A percentile compares a stretch with the other conserved stretches of the same genome.
Conservation (phyloP, 2,797 vertebrate genomes). For the Aeoliscus strigatus region DNA sequence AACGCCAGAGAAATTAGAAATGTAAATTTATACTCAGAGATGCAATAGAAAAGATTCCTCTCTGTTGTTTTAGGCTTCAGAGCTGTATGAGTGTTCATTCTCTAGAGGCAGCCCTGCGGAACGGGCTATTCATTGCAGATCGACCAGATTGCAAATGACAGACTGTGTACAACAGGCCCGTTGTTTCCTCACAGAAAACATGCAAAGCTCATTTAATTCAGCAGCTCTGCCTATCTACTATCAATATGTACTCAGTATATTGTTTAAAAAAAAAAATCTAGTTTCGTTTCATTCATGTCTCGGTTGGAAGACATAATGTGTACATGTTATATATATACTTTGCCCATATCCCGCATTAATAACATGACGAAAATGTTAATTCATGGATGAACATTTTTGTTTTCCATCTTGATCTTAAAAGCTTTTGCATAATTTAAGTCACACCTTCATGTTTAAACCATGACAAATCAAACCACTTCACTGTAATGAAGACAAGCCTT, state of each 20-base stretch:
- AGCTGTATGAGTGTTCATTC: conserved; percentile 59
- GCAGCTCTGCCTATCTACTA: conserved; percentile 28
- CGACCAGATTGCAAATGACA: conserved; percentile 70
- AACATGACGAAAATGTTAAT: conserved; percentile 7
- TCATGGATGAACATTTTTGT: neutral
- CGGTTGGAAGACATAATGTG: conserved; percentile 8
- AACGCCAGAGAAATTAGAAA: conserved; percentile 71
- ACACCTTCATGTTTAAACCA: conserved; percentile 44
- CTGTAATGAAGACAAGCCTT: no score
- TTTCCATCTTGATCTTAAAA: conserved; percentile 49
- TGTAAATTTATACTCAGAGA: conserved; percentile 72
- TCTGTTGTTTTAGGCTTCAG: conserved; percentile 65
- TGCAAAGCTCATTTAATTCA: conserved; percentile 61
- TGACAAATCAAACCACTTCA: conserved; percentile 32
- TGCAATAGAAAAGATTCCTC: conserved; percentile 66
- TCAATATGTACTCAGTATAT: conserved; percentile 35
- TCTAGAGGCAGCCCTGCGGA: conserved; percentile 65
- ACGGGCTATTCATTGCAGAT: conserved; percentile 69
- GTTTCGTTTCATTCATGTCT: conserved; percentile 6
- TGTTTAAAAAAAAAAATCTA: neutral
- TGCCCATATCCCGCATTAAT: no score
- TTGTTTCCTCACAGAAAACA: conserved; percentile 62
- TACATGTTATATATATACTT: neutral
- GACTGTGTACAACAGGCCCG: conserved; percentile 61
- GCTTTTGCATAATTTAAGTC: conserved; percentile 49